These are phyloP conservation scores for Heliopora coerulea DNA, from an alignment of 92 coral and sea anemone genomes.

Conservation along the genomic window DNA sequence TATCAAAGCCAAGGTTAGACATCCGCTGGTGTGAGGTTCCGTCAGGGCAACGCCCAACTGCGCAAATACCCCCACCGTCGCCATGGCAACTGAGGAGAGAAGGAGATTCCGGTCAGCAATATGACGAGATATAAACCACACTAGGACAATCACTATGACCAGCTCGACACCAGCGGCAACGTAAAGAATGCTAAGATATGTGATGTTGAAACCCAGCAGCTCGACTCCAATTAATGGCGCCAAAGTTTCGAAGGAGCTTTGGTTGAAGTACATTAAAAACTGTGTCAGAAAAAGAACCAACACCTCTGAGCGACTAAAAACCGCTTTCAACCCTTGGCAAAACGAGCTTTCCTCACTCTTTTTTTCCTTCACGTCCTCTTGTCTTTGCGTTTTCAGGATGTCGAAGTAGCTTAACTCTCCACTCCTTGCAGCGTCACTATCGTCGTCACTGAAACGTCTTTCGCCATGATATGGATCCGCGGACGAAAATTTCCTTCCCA, in stretches of 20 bases:
- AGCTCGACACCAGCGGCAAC: slow-evolving; percentile 39
- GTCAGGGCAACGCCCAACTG: slow-evolving; percentile 34
- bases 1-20: slow-evolving; percentile 1
- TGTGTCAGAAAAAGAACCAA: slow-evolving; percentile 24
- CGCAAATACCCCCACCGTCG: slow-evolving; percentile 33
- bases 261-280: slow-evolving; percentile 38
- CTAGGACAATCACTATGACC: slow-evolving; percentile 23
- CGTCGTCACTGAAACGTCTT: not conserved
- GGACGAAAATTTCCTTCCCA: not conserved
- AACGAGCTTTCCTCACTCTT: not conserved
- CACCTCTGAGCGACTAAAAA: slow-evolving; percentile 15
- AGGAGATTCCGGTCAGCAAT: slow-evolving; percentile 35
- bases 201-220: slow-evolving; percentile 26
- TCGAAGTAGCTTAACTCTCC: slow-evolving; percentile 33
- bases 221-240: slow-evolving; percentile 35
- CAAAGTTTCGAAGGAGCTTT: slow-evolving; percentile 37
- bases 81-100: slow-evolving; percentile 42
- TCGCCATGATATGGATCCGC: slow-evolving; percentile 8
- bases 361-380: not conserved
- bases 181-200: slow-evolving; percentile 30
- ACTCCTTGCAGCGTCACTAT: not conserved
- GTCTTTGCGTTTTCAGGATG: slow-evolving; percentile 20
- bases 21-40: slow-evolving; percentile 20
- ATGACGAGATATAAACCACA: slow-evolving; percentile 27
- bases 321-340: not conserved